These are phyloP conservation scores for Nyctereutes procyonoides DNA, from an alignment of 2,113 vertebrate species.

Conservation along the genomic window DNA sequence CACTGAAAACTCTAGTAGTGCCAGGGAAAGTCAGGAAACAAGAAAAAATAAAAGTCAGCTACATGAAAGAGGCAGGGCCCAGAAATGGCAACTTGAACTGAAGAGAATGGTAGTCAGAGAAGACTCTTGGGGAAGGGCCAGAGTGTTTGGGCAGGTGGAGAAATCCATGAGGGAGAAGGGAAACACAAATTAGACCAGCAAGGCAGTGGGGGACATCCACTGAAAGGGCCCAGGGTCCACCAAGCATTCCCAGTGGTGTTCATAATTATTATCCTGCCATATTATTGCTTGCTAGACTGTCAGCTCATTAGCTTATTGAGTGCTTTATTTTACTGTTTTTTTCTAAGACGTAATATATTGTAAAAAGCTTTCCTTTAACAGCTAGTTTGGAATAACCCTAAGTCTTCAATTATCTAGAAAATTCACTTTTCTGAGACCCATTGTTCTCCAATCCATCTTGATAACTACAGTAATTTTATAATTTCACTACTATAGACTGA, in stretches of 20 bases:
- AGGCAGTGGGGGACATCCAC: not conserved
- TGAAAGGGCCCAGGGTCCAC: not conserved
- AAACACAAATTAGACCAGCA: not conserved
- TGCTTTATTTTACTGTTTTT: not conserved
- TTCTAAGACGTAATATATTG: not conserved
- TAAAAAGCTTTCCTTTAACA: not conserved
- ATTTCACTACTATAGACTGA: not conserved
- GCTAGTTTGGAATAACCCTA: slow-evolving; percentile 14
- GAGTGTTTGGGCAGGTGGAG: not conserved
- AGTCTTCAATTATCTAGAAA: slow-evolving; percentile 10
- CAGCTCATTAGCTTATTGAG: not conserved
- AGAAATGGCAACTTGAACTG: not conserved
- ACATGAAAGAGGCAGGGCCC: not conserved
- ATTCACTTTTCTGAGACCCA: not conserved
- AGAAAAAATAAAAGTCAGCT: not conserved
- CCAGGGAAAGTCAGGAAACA: not conserved
- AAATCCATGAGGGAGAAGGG: not conserved
- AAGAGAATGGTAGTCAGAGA: not conserved
- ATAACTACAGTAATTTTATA: slow-evolving; percentile 10
- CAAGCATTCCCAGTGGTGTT: not conserved
- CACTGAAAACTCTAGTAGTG: not conserved
- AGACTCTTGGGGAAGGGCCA: not conserved
- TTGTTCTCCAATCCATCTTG: not conserved
- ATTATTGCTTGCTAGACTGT: not conserved
- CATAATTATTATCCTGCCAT: not conserved